A percentile compares a stretch with the other conserved stretches of the same genome.
These are phyloP conservation scores for Poeciliopsis turneri DNA, from an alignment of 2,797 vertebrate species.

Conservation along the genomic window DNA sequence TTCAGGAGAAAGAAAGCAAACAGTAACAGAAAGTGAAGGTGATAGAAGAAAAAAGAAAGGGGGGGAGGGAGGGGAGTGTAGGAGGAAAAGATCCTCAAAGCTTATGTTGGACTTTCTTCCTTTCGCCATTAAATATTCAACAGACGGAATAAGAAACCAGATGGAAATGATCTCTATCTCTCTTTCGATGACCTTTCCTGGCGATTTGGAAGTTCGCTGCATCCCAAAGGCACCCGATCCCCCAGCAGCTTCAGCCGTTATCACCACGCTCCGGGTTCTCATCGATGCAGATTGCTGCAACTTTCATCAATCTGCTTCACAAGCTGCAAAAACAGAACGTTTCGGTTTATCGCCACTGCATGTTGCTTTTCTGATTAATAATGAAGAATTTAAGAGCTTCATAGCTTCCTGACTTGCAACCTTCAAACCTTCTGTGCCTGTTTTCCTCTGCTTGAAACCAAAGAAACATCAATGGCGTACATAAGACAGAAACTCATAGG, in stretches of 20 bases:
- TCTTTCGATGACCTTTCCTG: conserved; percentile 57
- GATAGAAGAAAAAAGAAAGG: not conserved
- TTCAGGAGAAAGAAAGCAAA: not conserved
- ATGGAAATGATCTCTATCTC: conserved; percentile 47
- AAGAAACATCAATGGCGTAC: not conserved
- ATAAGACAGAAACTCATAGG: not conserved
- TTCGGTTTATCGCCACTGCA: not conserved
- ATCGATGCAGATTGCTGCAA: not conserved
- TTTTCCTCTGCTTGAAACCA: conserved; percentile 10
- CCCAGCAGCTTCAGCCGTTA: not conserved
- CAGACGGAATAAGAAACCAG: conserved; percentile 57
- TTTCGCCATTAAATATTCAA: conserved; percentile 69
- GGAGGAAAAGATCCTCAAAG: conserved; percentile 32
- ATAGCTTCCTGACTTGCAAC: not conserved
- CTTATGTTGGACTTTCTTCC: conserved; percentile 35
- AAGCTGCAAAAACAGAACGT: not conserved
- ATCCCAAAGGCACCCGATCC: conserved; percentile 23
- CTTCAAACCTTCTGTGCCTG: not conserved
- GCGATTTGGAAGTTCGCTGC: conserved; percentile 42
- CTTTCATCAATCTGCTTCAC: not conserved
- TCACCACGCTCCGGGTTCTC: not conserved
- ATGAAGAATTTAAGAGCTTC: not conserved
- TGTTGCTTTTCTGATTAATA: not conserved
- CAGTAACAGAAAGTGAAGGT: not conserved
- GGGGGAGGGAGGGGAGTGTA: too few species aligned